Percentiles rank a stretch among this genome's conserved stretches.
Evolutionary conservation across 2,888 invertebrate genomes (phyloP).

Genomic region (Conistra vaccinii): DNA sequence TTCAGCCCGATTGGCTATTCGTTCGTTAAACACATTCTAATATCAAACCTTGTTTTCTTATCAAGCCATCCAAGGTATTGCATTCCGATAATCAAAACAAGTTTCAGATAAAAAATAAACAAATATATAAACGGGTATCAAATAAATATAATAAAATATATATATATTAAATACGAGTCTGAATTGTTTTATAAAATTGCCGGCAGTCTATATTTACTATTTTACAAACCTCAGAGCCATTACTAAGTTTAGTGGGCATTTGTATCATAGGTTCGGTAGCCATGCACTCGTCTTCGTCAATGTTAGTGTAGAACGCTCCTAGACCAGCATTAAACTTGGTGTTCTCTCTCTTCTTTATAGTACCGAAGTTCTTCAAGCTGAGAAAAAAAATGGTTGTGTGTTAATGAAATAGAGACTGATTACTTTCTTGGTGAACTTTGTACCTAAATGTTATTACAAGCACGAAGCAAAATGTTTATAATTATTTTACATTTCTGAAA

Average conservation of each 20-base stretch:
- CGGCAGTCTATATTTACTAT: neutral
- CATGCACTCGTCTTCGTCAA: slow-evolving; percentile 69
- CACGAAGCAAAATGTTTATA: too few species aligned
- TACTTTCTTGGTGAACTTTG: neutral
- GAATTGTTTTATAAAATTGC: too few species aligned
- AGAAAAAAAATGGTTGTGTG: neutral
- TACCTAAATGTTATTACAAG: neutral
- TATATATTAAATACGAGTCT: too few species aligned
- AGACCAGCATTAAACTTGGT: too few species aligned
- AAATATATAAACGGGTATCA: too few species aligned
- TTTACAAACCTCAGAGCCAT: slow-evolving; percentile 65
- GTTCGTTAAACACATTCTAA: neutral
- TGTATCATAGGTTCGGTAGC: slow-evolving; percentile 69
- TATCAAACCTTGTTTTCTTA: neutral
- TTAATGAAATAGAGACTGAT: neutral
- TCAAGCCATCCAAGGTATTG: too few species aligned
- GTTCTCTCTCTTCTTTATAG: slow-evolving; percentile 4
- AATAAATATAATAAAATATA: neutral
- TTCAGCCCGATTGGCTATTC: too few species aligned
- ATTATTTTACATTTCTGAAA: neutral
- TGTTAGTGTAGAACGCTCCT: slow-evolving; percentile 70
- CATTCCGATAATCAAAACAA: neutral
- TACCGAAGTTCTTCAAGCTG: slow-evolving; percentile 53
- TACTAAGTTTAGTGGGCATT: slow-evolving; percentile 69
- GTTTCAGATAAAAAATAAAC: neutral